Conservation (phyloP, 2,113 vertebrate species). For the Beaufortia kweichowensis region DNA sequence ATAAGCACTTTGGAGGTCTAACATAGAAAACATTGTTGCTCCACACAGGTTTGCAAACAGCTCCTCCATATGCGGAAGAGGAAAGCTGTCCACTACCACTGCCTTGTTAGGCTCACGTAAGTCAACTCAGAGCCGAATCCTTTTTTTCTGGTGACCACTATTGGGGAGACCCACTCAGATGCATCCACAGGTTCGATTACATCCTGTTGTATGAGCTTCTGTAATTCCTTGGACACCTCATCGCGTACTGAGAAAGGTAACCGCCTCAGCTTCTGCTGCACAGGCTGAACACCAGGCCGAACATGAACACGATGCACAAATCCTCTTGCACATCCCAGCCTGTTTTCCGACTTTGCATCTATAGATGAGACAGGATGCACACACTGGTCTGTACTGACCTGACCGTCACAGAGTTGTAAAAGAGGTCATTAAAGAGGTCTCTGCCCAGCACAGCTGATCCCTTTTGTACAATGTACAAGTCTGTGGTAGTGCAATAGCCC, state of each 20-base stretch:
- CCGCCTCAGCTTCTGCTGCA: neutral
- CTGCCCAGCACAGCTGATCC: constrained; percentile 21
- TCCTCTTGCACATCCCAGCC: neutral
- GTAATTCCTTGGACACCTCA: constrained; percentile 4
- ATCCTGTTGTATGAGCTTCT: constrained; percentile 7
- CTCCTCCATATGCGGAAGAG: constrained; percentile 23
- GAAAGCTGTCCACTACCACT: constrained; percentile 19
- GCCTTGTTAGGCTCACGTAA: constrained; percentile 10
- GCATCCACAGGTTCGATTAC: constrained; percentile 14
- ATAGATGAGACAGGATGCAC: neutral
- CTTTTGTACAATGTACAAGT: neutral
- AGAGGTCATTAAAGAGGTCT: neutral
- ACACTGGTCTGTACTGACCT: neutral
- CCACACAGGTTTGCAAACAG: neutral
- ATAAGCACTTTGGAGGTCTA: constrained; percentile 8
- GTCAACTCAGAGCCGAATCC: neutral
- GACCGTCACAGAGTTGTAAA: neutral
- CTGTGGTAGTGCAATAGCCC: neutral
- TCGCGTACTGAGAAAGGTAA: neutral
- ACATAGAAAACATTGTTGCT: constrained; percentile 17
- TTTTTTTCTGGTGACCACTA: constrained; percentile 5
- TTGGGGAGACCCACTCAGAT: constrained; percentile 14
- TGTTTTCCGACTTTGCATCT: neutral
- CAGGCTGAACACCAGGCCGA: neutral
- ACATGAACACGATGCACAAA: neutral